Percentiles rank a stretch among this genome's conserved stretches.
phyloP scores from a whole-genome alignment of 2,888 invertebrate genomes.

The Drosophila diplacantha region DNA sequence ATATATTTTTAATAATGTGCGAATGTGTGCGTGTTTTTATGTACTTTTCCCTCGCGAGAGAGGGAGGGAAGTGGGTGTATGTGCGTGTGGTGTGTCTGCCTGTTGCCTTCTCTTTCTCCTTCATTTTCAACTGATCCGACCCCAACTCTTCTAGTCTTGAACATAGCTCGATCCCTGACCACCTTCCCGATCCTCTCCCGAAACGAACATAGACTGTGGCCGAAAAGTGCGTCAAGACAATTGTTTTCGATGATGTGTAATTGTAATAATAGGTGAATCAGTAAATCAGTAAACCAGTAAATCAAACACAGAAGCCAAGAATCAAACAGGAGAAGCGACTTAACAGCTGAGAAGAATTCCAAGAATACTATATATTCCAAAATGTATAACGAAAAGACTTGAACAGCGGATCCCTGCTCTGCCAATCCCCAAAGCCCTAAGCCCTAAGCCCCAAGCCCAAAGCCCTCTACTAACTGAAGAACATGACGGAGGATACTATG shows the following conservation, averaged over 20 bases:
- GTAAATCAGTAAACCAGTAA: slow-evolving; percentile 15
- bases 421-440: slow-evolving; percentile 3
- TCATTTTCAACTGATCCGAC: not conserved
- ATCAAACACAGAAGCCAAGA: slow-evolving; percentile 26
- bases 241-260: slow-evolving; percentile 14
- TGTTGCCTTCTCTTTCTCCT: slow-evolving; percentile 17
- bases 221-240: slow-evolving; percentile 27
- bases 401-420: slow-evolving; percentile 36
- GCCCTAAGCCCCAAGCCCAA: not conserved
- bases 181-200: not conserved
- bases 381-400: slow-evolving; percentile 70
- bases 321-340: slow-evolving; percentile 24
- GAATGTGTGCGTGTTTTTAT: slow-evolving; percentile 1
- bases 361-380: slow-evolving; percentile 56
- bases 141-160: slow-evolving; percentile 20
- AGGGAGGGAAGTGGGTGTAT: slow-evolving; percentile 10
- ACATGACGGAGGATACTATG: slow-evolving; percentile 33
- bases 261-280: slow-evolving; percentile 21
- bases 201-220: slow-evolving; percentile 34
- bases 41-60: slow-evolving; percentile 5
- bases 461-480: slow-evolving; percentile 1
- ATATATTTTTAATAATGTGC: slow-evolving; percentile 8
- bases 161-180: slow-evolving; percentile 46
- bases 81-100: slow-evolving; percentile 5
- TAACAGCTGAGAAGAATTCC: slow-evolving; percentile 21